Percentiles rank a stretch among this genome's conserved stretches.
phyloP scores from a whole-genome alignment of 1,140 invertebrate genomes.

The Aricia agestis region DNA sequence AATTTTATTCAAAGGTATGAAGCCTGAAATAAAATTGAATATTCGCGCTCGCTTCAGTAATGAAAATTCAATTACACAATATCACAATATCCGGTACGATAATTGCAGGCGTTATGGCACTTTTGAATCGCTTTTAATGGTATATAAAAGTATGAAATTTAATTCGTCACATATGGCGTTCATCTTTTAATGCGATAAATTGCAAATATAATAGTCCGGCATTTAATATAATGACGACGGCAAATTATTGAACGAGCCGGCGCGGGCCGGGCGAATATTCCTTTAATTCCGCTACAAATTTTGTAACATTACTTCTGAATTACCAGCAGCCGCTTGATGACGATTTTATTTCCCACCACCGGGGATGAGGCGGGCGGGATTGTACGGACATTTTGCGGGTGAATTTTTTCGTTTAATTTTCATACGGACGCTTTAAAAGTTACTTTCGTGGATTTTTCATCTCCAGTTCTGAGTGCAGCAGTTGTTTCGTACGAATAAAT shows the following conservation, averaged over 20 bases:
- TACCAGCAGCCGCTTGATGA: conserved; percentile 60
- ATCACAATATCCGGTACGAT: neutral
- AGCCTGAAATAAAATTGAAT: neutral
- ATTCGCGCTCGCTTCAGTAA: neutral
- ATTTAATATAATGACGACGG: neutral
- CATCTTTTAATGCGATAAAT: conserved; percentile 1
- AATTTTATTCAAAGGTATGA: neutral
- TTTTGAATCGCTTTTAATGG: neutral
- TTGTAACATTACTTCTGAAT: conserved; percentile 68
- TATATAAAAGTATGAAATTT: neutral
- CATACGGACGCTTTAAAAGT: conserved; percentile 18
- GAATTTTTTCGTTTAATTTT: conserved; percentile 8
- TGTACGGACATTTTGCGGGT: conserved; percentile 32
- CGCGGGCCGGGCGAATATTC: neutral
- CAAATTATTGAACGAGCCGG: neutral
- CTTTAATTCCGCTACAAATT: conserved; percentile 36
- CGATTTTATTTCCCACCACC: conserved; percentile 65
- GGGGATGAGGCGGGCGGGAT: conserved; percentile 52
- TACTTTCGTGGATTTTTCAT: neutral
- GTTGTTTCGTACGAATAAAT: neutral
- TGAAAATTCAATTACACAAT: neutral
- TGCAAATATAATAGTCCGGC: conserved; percentile 2
- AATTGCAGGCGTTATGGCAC: neutral
- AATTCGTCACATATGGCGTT: neutral
- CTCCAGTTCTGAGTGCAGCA: neutral